Evolutionary conservation across 2,797 vertebrate genomes (phyloP).

Genomic region (Columba guinea): DNA sequence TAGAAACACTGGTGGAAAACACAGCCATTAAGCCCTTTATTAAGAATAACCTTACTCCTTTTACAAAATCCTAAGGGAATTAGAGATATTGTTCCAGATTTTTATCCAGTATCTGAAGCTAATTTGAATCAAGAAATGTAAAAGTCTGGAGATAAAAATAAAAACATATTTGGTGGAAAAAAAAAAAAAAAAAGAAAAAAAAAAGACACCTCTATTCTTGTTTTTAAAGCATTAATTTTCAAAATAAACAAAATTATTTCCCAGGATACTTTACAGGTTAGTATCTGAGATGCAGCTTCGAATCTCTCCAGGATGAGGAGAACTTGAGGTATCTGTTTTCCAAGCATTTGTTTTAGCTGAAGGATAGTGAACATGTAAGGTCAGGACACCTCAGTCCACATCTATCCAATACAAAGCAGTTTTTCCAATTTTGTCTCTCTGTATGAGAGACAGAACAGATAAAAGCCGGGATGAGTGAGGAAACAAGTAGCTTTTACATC

Average conservation of each 20-base stretch:
- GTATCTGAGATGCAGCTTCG: not conserved
- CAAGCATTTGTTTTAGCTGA: not conserved
- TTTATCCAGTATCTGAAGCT: not conserved
- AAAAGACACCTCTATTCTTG: not conserved
- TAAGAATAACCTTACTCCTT: not conserved
- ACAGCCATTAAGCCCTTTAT: not conserved
- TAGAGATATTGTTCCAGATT: not conserved
- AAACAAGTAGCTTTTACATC: not conserved
- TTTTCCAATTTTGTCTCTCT: not conserved
- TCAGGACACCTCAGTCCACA: not conserved
- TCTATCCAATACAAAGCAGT: not conserved
- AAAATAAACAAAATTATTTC: not conserved
- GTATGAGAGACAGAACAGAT: not conserved
- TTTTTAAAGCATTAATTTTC: not conserved
- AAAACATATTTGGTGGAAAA: no score
- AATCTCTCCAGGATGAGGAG: not conserved
- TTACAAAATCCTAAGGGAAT: not conserved
- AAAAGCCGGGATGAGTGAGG: not conserved
- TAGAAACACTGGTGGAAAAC: not conserved
- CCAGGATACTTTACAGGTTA: not conserved
- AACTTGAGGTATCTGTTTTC: not conserved
- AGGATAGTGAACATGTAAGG: not conserved
- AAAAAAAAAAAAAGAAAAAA: no score
- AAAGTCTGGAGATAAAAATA: not conserved
- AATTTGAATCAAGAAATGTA: not conserved